Evolutionary conservation across 2,888 invertebrate species (phyloP).

Genomic region (Hypolimnas misippus): DNA sequence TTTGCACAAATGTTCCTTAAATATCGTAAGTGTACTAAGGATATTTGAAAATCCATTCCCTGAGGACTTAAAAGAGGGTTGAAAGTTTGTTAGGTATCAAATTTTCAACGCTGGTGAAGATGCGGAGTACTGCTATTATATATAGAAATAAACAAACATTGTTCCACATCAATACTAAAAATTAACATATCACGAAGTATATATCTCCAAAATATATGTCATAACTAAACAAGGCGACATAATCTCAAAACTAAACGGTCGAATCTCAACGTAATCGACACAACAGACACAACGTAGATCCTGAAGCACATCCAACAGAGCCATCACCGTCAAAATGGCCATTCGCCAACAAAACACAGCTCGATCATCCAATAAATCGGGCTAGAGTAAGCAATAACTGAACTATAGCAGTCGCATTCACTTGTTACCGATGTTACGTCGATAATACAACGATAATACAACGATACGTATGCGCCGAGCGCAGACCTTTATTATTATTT

Average conservation of each 20-base stretch:
- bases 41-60: too few relatives aligned
- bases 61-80: too few relatives aligned
- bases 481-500: conserved; percentile 79
- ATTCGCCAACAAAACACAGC: conserved; percentile 19
- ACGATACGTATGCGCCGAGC: conserved; percentile 73
- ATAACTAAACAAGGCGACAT: too few relatives aligned
- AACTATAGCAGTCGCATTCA: conserved; percentile 47
- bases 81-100: too few relatives aligned
- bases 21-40: too few relatives aligned
- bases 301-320: conserved; percentile 17
- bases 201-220: too few relatives aligned
- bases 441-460: conserved; percentile 68
- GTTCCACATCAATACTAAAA: too few relatives aligned
- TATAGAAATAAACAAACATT: too few relatives aligned
- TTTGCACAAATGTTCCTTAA: too few relatives aligned
- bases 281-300: conserved; percentile 2
- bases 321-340: conserved; percentile 20
- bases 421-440: conserved; percentile 56
- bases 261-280: not conserved
- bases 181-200: too few relatives aligned
- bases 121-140: too few relatives aligned
- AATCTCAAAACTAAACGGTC: not conserved
- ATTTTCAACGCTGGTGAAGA: too few relatives aligned
- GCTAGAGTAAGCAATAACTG: conserved; percentile 56
- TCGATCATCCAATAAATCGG: conserved; percentile 49